Percentiles rank a stretch among this genome's conserved stretches.
These are phyloP conservation scores for Athalia rosae DNA, from an alignment of 2,888 invertebrate genomes.

Conservation along the genomic window DNA sequence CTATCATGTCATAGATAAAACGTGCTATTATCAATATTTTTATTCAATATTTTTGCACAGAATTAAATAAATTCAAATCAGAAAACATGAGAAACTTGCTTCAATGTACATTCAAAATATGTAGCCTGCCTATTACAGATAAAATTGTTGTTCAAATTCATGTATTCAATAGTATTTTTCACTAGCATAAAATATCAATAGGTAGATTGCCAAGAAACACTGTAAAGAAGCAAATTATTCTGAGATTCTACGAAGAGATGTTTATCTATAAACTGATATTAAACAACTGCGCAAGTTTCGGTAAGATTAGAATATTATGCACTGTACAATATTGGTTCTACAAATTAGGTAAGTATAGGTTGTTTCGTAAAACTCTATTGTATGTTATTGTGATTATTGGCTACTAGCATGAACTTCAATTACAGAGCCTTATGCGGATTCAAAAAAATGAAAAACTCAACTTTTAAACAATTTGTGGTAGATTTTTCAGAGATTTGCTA, in stretches of 20 bases:
- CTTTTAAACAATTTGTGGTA: not conserved
- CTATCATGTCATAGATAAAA: not conserved
- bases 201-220: slow-evolving; percentile 50
- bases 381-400: slow-evolving; percentile 52
- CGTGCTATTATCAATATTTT: slow-evolving; percentile 24
- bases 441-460: slow-evolving; percentile 50
- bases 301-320: slow-evolving; percentile 54
- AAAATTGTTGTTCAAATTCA: slow-evolving; percentile 28
- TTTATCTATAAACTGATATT: slow-evolving; percentile 52
- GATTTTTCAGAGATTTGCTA: too few relatives aligned
- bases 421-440: slow-evolving; percentile 57
- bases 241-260: slow-evolving; percentile 47
- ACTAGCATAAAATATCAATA: slow-evolving; percentile 21
- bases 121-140: slow-evolving; percentile 12
- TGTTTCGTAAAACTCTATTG: slow-evolving; percentile 44
- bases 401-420: slow-evolving; percentile 52
- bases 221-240: slow-evolving; percentile 47
- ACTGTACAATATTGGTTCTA: slow-evolving; percentile 63
- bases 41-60: slow-evolving; percentile 9
- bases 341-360: slow-evolving; percentile 53
- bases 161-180: slow-evolving; percentile 31
- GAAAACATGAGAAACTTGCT: not conserved
- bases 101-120: not conserved
- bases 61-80: not conserved
- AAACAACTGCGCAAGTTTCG: slow-evolving; percentile 49